Conservation (phyloP, 2,113 vertebrate species). For the Erinaceus europaeus region DNA sequence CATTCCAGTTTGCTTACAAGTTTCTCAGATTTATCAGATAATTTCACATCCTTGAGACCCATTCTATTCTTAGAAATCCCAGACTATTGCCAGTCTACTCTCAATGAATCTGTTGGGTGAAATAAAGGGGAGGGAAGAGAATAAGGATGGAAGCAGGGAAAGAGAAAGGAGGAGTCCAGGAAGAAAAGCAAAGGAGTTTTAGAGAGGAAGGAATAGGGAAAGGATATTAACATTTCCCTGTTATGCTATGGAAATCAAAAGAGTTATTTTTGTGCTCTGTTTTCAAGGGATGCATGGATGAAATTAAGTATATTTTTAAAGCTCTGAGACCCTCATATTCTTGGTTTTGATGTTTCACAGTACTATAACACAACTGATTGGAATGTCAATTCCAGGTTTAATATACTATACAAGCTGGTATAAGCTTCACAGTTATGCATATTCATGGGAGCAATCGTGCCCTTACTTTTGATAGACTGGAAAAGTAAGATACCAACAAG, state of each 20-base stretch:
- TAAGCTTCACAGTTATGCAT: constrained; percentile 38
- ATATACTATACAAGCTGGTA: constrained; percentile 26
- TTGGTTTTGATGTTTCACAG: constrained; percentile 28
- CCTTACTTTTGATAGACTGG: constrained; percentile 32
- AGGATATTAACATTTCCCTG: not conserved
- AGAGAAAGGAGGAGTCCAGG: not conserved
- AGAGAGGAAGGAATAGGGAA: not conserved
- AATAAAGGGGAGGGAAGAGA: not conserved
- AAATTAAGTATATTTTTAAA: constrained; percentile 27
- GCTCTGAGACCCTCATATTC: not conserved
- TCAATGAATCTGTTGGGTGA: not conserved
- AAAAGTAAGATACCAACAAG: constrained; percentile 12
- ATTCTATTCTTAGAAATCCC: not conserved
- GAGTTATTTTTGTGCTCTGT: not conserved
- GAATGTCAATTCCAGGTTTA: constrained; percentile 55
- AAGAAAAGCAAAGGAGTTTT: not conserved
- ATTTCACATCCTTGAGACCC: not conserved
- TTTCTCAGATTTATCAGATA: not conserved
- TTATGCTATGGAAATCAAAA: constrained; percentile 3
- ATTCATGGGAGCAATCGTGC: constrained; percentile 30
- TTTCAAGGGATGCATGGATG: not conserved
- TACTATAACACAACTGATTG: constrained; percentile 12
- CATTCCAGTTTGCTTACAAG: not conserved
- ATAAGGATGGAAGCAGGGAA: not conserved
- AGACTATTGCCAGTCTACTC: not conserved